Base-by-base conservation (phyloP, 1,140 invertebrate genomes). In the Asbolus verrucosus region DNA sequence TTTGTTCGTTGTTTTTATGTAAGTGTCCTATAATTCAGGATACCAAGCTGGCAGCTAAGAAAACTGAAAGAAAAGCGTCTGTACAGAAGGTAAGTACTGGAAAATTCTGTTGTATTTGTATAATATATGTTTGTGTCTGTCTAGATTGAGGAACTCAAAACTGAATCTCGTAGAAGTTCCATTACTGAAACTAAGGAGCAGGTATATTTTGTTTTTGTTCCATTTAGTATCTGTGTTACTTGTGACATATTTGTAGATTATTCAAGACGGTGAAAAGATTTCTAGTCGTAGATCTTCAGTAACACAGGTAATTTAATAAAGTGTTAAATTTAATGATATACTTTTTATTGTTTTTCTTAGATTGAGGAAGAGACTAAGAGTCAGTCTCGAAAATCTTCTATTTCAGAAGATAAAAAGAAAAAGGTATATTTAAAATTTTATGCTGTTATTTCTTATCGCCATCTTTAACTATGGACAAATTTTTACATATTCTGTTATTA, bases 81-180 rank as follows among this genome's bases (percentile, higher is more conserved):
- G 70, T 77, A 4, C 71, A 74, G 66, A 76, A 78, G 73, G 75
- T 77, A 72, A 70, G 1, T 31, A 9, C 16, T 59, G 30, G 19
- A 14, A 63, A 46, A 59, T 18, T 11, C 50, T 13, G 36, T 24
- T 65, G 31, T 69, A 33, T 60, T 65, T 46, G 31, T 63, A 15
- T 70, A 71, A 31, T 61, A 18, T 6, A 18, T 61, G 46, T 67
- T 41, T 61, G 21, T 73, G 61, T 76, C 16, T 43, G 21, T 69
- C 69, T 73, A 80, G 78, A 73, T 76, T 39, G 86, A 88, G 73
- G 87, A 89, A 81, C 77, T 81, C 2, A 88, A 82, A 61, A 81
- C 83, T 24, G 89, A 90, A 72, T 90, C 89, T 61, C 82, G 89
- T 46, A 84, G 87, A 67, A 86, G 88, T 62, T 91, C 90, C 4